Evolutionary conservation across 2,888 invertebrate genomes (phyloP).

Genomic region (Dusona sp.): DNA sequence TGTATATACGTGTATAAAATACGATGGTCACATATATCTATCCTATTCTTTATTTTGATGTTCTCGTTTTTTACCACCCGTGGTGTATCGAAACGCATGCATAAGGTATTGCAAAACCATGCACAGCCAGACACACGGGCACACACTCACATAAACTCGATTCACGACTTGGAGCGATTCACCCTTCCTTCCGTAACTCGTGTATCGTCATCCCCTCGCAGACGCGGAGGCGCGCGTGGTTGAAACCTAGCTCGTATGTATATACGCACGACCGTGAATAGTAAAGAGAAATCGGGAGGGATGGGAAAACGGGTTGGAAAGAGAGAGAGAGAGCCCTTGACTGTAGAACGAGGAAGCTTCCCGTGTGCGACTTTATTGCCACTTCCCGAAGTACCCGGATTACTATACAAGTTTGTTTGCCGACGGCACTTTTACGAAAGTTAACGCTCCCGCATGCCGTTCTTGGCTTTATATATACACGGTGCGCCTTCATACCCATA

Average conservation of each 20-base stretch:
- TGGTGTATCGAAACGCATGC: conserved; percentile 55
- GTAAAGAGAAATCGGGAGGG: conserved; percentile 41
- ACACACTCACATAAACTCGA: conserved; percentile 10
- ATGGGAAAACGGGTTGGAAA: conserved; percentile 21
- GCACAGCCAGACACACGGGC: not conserved
- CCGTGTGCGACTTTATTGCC: conserved; percentile 69
- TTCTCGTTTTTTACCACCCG: conserved; percentile 49
- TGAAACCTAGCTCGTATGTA: conserved; percentile 53
- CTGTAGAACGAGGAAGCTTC: conserved; percentile 58
- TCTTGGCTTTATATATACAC: not conserved
- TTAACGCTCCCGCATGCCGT: conserved; percentile 61
- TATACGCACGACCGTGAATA: conserved; percentile 43
- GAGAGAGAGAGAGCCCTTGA: conserved; percentile 35
- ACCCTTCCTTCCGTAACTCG: conserved; percentile 66
- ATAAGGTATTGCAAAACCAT: conserved; percentile 14
- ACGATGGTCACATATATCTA: not conserved
- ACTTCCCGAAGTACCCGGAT: conserved; percentile 70
- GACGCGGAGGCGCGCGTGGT: conserved; percentile 35
- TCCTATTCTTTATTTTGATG: conserved; percentile 33
- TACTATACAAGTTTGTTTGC: conserved; percentile 72
- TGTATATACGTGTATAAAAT: not conserved
- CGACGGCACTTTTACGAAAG: conserved; percentile 70
- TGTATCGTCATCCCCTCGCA: conserved; percentile 61
- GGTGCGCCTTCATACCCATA: not conserved
- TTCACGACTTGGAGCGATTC: conserved; percentile 53